These are phyloP conservation scores for Aplysia californica DNA, from an alignment of 1,140 invertebrate species.

Conservation along the genomic window DNA sequence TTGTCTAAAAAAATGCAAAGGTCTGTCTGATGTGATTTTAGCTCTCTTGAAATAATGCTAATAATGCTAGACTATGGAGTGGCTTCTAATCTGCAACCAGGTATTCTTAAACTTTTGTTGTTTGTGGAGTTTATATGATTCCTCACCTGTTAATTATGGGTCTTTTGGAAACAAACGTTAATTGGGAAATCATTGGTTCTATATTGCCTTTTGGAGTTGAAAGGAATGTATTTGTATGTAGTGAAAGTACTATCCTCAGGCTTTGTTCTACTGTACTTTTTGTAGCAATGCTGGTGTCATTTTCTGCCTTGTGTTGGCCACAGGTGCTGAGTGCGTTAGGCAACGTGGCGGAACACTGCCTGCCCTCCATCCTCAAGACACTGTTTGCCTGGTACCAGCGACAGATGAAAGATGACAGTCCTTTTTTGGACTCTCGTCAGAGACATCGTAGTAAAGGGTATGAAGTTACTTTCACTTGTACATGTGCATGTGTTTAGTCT, in stretches of 20 bases:
- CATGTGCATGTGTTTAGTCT: neutral
- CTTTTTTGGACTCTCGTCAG: conserved; percentile 46
- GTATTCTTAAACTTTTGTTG: no score
- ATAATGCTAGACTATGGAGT: no score
- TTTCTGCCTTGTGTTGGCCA: conserved; percentile 19
- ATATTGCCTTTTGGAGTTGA: no score
- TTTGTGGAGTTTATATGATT: no score
- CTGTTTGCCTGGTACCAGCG: conserved; percentile 96
- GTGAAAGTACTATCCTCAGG: no score
- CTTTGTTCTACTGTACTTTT: neutral
- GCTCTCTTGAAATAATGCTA: no score
- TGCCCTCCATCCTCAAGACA: conserved; percentile 94
- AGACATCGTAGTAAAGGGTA: conserved; percentile 64
- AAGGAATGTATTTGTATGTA: no score
- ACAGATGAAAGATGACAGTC: conserved; percentile 76
- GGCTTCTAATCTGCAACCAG: no score
- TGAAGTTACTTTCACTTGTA: neutral
- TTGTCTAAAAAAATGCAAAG: no score
- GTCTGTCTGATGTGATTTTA: no score
- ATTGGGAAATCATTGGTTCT: neutral
- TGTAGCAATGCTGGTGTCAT: neutral
- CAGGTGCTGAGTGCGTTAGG: conserved; percentile 88
- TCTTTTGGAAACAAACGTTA: neutral
- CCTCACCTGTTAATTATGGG: neutral
- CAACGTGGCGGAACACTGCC: conserved; percentile 94